These are phyloP conservation scores for Epinotia bilunana DNA, from an alignment of 2,888 invertebrate species.

Conservation along the genomic window DNA sequence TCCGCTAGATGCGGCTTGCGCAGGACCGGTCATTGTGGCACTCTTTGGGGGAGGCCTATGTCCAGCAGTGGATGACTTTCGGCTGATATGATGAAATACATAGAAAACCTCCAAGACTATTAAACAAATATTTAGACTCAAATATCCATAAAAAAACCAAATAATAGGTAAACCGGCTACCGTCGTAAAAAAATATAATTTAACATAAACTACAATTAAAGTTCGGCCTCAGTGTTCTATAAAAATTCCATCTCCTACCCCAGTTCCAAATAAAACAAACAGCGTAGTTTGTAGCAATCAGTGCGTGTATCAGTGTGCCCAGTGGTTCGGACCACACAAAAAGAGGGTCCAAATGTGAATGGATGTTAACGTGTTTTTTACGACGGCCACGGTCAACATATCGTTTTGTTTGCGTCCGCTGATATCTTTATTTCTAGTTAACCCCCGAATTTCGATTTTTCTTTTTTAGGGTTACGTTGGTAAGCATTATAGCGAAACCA, in stretches of 20 bases:
- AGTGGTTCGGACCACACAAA: constrained; percentile 73
- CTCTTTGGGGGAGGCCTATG: no score
- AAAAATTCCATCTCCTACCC: constrained; percentile 28
- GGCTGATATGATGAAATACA: no score
- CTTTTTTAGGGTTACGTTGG: constrained; percentile 48
- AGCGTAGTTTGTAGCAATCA: constrained; percentile 67
- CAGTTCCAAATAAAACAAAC: constrained; percentile 55
- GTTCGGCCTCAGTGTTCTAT: constrained; percentile 17
- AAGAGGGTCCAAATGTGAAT: constrained; percentile 82
- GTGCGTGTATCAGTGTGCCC: constrained; percentile 79
- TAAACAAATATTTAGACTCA: no score
- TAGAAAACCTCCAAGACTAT: no score
- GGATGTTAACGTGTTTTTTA: constrained; percentile 85
- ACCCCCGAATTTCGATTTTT: constrained; percentile 69
- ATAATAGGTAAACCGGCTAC: no score
- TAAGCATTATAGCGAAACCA: constrained; percentile 21
- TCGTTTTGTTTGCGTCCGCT: constrained; percentile 80
- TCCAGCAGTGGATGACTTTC: no score
- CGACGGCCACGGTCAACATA: constrained; percentile 77
- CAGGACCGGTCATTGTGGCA: no score
- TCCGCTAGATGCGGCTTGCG: no score
- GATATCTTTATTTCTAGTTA: constrained; percentile 77
- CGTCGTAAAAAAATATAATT: no score
- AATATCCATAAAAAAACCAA: no score
- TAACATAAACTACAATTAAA: background rate